Base-by-base conservation (phyloP, 2,888 invertebrate genomes). In the Copidosoma aretas region DNA sequence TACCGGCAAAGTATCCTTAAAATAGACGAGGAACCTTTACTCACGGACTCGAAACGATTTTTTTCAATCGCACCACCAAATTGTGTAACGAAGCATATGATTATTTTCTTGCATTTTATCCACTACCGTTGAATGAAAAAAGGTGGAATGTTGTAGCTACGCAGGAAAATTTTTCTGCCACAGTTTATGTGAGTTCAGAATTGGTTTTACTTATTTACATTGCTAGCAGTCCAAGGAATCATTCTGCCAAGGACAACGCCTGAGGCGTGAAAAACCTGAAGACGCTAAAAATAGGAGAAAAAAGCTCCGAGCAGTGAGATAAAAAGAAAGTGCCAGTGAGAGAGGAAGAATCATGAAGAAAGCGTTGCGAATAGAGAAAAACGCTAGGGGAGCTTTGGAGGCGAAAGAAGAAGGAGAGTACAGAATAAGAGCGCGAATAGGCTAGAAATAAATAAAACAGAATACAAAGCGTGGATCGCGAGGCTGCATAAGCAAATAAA, bases 371-470 rank as follows among this genome's bases (percentile, higher is more conserved):
- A 68, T 39, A 10, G 32, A 32, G 60, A 52, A 21, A 41, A 39
- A n/a, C 43, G 43, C 32, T 32, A 43, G 43, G 15, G 14, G 43
- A 53, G 17, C 71, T 70, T 61, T 21, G 59, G 62, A 58, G 41
- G 59, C 43, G 63, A 67, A 60, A 68, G 67, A 64, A 67, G 58
- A 67, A 64, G 61, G 60, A 68, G 61, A 15, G n/a, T n/a, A n/a
- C n/a, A 32, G 32, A 32, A 8, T 32, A 32, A 32, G n/a, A n/a
- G n/a, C n/a, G 71, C 60, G 69, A 71, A 67, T 64, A 69, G 67
- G 64, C 54, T 49, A 61, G 61, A 60, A 69, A 68, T 68, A 68
- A 63, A 60, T 65, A 69, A 68, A 71, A 58, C 65, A 60, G 60
- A 58, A 66, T 68, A 62, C 32, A 52, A 52, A 60, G 64, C 19